Conservation (phyloP, 1,140 invertebrate genomes). For the Aphelenchoides besseyi region DNA sequence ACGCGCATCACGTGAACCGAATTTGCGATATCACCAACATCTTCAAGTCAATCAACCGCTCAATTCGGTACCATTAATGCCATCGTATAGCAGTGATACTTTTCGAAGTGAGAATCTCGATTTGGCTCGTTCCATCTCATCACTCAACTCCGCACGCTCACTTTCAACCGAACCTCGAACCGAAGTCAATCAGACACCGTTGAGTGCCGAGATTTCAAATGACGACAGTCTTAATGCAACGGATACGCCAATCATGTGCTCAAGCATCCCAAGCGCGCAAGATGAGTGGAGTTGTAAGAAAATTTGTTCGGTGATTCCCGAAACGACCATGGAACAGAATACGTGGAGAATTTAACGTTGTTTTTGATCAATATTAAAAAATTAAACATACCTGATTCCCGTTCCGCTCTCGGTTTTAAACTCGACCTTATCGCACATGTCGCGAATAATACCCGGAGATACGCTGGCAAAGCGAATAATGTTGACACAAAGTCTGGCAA, state of each 20-base stretch:
- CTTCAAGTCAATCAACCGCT: conserved; percentile 20
- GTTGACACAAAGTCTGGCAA: conserved; percentile 33
- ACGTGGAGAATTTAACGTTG: conserved; percentile 7
- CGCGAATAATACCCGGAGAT: conserved; percentile 42
- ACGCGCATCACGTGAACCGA: not conserved
- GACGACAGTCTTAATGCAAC: not conserved
- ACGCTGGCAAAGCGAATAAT: conserved; percentile 42
- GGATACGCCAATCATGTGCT: not conserved
- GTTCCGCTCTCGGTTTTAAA: conserved; percentile 1
- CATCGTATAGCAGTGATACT: conserved; percentile 7
- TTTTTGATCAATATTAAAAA: conserved; percentile 1
- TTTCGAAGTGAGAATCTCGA: conserved; percentile 16
- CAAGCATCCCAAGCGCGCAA: not conserved
- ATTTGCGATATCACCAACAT: conserved; percentile 3
- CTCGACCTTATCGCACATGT: conserved; percentile 38
- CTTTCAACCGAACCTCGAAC: conserved; percentile 8
- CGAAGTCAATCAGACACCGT: not conserved
- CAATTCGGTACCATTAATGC: not conserved
- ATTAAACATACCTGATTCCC: conserved; percentile 15
- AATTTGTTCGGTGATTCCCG: not conserved
- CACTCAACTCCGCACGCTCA: conserved; percentile 1
- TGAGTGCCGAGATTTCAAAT: not conserved
- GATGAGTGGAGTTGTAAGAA: not conserved
- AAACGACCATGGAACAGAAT: not conserved
- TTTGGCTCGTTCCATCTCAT: not conserved